These are phyloP conservation scores for Clinocottus analis DNA, from an alignment of 2,113 vertebrate species.

Conservation along the genomic window DNA sequence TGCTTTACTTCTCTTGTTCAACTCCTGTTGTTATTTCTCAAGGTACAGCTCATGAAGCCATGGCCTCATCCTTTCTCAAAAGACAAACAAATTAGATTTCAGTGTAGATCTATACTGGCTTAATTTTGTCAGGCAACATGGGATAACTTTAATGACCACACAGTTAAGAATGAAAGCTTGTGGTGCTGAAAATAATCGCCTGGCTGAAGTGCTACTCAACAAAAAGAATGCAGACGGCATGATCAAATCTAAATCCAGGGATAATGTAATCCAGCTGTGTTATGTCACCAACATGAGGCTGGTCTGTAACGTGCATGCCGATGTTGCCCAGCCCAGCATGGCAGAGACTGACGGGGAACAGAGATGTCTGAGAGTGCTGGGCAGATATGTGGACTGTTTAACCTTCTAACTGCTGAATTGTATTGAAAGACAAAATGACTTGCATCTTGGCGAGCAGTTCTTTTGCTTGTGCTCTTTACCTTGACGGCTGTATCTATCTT, in stretches of 20 bases:
- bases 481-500: conserved; percentile 96
- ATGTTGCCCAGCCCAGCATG: conserved; percentile 74
- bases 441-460: conserved; percentile 81
- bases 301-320: conserved; percentile 75
- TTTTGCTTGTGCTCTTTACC: conserved; percentile 84
- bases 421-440: conserved; percentile 64
- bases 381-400: conserved; percentile 75
- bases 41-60: conserved; percentile 25
- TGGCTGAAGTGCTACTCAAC: conserved; percentile 40
- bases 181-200: conserved; percentile 36
- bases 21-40: conserved; percentile 27
- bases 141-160: conserved; percentile 19
- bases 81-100: conserved; percentile 34
- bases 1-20: conserved; percentile 35
- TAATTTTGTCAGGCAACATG: conserved; percentile 29
- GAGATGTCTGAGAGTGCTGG: conserved; percentile 55
- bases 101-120: conserved; percentile 9
- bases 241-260: conserved; percentile 45
- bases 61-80: conserved; percentile 26
- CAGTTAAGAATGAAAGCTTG: conserved; percentile 45
- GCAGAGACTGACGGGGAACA: conserved; percentile 56
- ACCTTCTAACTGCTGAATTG: conserved; percentile 81
- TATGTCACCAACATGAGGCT: conserved; percentile 42
- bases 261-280: conserved; percentile 42
- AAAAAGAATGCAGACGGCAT: conserved; percentile 66